Conservation (phyloP, 2,113 vertebrate genomes). For the Scomber japonicus region DNA sequence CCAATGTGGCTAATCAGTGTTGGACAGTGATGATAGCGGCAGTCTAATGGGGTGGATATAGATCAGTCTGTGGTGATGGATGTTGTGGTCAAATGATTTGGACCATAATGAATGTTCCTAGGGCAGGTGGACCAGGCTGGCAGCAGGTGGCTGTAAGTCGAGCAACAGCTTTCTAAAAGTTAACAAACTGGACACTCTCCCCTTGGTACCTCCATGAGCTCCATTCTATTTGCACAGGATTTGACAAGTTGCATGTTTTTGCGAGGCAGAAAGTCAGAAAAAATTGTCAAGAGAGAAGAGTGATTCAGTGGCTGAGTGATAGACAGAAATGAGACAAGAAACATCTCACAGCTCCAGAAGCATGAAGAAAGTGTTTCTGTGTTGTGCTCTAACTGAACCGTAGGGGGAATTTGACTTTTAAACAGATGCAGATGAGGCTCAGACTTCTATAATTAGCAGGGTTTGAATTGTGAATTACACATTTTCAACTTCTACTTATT, state of each 20-base stretch:
- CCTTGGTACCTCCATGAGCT: constrained; percentile 11
- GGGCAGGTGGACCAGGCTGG: constrained; percentile 62
- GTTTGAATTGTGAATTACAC: constrained; percentile 15
- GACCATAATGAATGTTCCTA: constrained; percentile 64
- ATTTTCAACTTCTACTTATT: constrained; percentile 23
- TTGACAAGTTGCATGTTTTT: constrained; percentile 30
- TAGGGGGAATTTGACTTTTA: constrained; percentile 46
- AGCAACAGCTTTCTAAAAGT: constrained; percentile 60
- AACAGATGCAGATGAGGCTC: constrained; percentile 55
- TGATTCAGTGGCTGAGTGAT: constrained; percentile 9
- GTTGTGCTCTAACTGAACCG: constrained; percentile 26
- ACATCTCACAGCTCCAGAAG: constrained; percentile 15
- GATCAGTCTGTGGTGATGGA: constrained; percentile 72
- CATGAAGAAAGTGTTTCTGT: constrained; percentile 19
- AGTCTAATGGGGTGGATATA: constrained; percentile 68
- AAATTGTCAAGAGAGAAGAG: constrained; percentile 14
- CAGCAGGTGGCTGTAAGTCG: constrained; percentile 66
- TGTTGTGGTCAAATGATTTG: constrained; percentile 68
- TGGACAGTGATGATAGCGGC: constrained; percentile 61
- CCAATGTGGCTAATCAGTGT: constrained; percentile 64
- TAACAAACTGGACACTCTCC: constrained; percentile 13
- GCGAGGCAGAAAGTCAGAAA: constrained; percentile 8
- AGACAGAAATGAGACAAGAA: background rate
- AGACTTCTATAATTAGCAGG: constrained; percentile 51
- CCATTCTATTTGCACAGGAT: background rate